Evolutionary conservation across 2,113 vertebrate species (phyloP), one percentile per base, ranked within the genome.

Genomic region (Calypte anna): DNA sequence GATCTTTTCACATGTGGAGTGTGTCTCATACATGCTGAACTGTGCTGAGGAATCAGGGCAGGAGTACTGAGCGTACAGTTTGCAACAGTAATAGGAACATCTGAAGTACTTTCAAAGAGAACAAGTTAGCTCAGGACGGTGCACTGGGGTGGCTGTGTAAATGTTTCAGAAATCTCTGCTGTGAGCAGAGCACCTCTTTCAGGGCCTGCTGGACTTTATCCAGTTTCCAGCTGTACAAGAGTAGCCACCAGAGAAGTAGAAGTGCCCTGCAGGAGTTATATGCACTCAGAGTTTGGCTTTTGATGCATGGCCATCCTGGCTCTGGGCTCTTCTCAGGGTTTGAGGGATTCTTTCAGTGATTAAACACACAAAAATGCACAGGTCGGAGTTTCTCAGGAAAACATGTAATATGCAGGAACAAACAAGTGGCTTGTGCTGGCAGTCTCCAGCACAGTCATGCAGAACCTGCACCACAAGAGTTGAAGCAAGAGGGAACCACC

Each of bases 401-500:
- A 31, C 1, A 4, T 6, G 18, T 14, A 9, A 24, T 7, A 9
- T 0, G 1, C 14, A 38, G 23, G 48, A 66, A 19, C 33, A 55
- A 50, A 25, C 7, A 7, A 27, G 22, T 14, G 30, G 6, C n/a
- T 64, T 36, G 38, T 13, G 44, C 36, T 58, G 70, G 28, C 63
- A 9, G 30, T 7, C 12, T 53, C 24, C 30, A 12, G 50, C 70
- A 27, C 1, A 1, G 33, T 18, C 3, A 0, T 9, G 2, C 3
- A 22, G 19, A 31, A 24, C 27, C 19, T 14, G 25, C 27, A 31
- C 8, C 28, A 14, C 15, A 15, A 5, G 33, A 22, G n/a, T 31
- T 38, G 12, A n/a, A 23, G 40, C 30, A 12, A 6, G 10, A 61
- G 31, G 43, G 15, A 21, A 19, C 12, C 66, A 12, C 40, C 24